Base-by-base conservation (phyloP, 2,797 vertebrate species). In the Helarctos malayanus region DNA sequence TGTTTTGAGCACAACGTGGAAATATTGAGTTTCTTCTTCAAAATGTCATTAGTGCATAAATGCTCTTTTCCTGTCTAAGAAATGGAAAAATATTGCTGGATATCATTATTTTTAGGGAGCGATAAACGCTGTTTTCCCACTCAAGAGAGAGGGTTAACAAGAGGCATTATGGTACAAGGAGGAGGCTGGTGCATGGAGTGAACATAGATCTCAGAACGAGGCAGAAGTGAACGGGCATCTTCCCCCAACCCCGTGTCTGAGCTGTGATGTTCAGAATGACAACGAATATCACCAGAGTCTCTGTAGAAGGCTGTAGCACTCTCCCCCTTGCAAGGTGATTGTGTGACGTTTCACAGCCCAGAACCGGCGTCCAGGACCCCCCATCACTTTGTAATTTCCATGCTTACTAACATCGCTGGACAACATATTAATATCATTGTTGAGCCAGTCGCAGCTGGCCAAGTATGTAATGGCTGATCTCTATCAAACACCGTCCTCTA, bases 271-370 rank as follows among this genome's bases (percentile, higher is more conserved):
- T 1, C 21, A 45, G 29, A 23, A 61, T 21, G 5, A 14, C 52
- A 19, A 23, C 27, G 23, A 1, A 19, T 10, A 27, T 16, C 38
- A 41, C 27, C 57, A 1, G n/a, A 45, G 8, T 2, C 7, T 45
- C 45, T 32, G 0, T 15, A 4, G 15, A 88, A 25, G 8, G 52
- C 0, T 1, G 6, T 32, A 4, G 5, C 0, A 0, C n/a, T 47
- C 29, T 71, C 3, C 79, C 7, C 16, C 3, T 56, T 16, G 0
- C 1, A 0, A 49, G 9, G 13, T 25, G 9, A 5, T 23, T 15
- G 9, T 38, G 19, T 29, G 29, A 56, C 7, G 3, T 63, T 56
- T 52, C 35, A 6, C 15, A n/a, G 59, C 3, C 76, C 19, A 4
- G 23, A 2, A 32, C 5, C 5, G 16, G 13, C 13, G 18, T 8